Conservation (phyloP, 2,797 vertebrate species). For the Paguma larvata region DNA sequence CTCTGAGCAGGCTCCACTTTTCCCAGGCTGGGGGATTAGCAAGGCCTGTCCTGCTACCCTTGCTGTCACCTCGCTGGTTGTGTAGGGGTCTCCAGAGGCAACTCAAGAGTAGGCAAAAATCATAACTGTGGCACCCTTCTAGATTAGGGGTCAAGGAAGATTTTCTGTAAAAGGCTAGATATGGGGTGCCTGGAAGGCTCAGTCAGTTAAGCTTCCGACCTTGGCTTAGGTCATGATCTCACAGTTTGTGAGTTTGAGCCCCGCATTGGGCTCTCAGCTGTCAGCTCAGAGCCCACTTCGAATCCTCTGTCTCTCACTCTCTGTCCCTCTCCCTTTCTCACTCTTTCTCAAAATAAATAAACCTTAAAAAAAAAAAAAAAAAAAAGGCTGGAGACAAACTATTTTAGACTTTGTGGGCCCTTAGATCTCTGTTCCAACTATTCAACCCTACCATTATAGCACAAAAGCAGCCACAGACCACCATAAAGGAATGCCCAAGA, state of each 20-base stretch:
- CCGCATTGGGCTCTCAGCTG: no score
- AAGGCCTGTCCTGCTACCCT: fast-evolving
- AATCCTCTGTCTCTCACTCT: no score
- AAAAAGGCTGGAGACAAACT: not conserved
- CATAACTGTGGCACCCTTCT: not conserved
- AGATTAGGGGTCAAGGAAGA: not conserved
- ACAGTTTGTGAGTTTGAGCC: no score
- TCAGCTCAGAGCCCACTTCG: no score
- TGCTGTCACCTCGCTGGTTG: not conserved
- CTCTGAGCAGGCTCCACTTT: not conserved
- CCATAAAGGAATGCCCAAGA: not conserved
- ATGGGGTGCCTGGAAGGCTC: no score
- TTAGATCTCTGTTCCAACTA: not conserved
- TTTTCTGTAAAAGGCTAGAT: not conserved
- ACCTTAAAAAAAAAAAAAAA: no score
- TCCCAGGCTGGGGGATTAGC: fast-evolving
- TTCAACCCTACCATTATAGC: not conserved
- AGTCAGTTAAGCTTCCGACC: no score
- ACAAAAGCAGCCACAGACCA: not conserved
- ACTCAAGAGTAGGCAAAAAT: not conserved
- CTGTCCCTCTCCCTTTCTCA: no score
- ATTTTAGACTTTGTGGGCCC: not conserved
- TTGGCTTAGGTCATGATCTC: no score
- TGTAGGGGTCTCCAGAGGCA: not conserved
- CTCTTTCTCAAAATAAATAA: no score